Conservation (phyloP, 53 echinoderm and acorn worm species). For the Stichopus horrens region DNA sequence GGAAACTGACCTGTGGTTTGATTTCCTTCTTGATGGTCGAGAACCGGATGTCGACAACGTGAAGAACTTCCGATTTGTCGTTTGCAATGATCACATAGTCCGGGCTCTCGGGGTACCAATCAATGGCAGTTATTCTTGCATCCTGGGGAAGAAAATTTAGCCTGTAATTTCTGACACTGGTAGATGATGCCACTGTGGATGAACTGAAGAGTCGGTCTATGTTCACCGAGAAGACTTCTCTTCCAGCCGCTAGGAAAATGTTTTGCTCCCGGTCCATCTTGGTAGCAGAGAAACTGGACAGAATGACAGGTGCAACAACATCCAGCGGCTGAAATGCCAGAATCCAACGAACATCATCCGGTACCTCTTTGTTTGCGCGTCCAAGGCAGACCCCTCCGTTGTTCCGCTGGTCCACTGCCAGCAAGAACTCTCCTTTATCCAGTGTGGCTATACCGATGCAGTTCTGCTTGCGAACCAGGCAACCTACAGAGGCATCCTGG, state of each 20-base stretch:
- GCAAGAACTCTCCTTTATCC: conserved; percentile 33
- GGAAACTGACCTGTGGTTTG: conserved; percentile 13
- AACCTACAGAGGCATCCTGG: conserved; percentile 36
- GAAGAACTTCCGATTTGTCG: conserved; percentile 9
- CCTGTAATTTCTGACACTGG: not conserved
- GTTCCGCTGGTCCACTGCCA: conserved; percentile 32
- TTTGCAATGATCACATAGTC: conserved; percentile 35
- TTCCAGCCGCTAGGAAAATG: conserved; percentile 29
- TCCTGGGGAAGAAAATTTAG: conserved; percentile 19
- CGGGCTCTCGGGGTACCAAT: conserved; percentile 34
- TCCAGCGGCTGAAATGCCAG: conserved; percentile 36
- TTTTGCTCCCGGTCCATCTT: conserved; percentile 28
- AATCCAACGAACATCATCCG: conserved; percentile 36
- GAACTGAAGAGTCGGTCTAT: conserved; percentile 17
- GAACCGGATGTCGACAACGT: conserved; percentile 7
- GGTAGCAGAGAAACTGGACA: conserved; percentile 23
- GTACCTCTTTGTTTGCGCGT: not conserved
- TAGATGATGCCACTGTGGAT: conserved; percentile 1
- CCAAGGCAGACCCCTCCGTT: conserved; percentile 36
- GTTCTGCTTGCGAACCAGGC: conserved; percentile 34
- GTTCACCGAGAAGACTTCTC: conserved; percentile 25
- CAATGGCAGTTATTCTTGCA: conserved; percentile 34
- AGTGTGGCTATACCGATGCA: conserved; percentile 33
- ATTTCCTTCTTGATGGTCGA: conserved; percentile 4
- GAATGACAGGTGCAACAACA: conserved; percentile 14